Base-by-base conservation (phyloP, 2,113 vertebrate species). In the Myocastor coypus region DNA sequence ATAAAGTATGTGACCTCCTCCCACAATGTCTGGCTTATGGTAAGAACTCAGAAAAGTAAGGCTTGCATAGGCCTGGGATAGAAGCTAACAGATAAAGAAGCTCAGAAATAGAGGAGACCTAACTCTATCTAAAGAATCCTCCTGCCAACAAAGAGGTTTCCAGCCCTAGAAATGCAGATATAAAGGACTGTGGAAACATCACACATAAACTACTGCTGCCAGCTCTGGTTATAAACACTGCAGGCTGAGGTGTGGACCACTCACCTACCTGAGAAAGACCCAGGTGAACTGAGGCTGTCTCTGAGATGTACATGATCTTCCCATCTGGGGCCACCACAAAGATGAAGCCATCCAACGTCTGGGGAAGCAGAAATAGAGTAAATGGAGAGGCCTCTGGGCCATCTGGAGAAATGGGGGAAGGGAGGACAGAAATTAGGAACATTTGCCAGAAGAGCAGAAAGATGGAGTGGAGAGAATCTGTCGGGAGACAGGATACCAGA, bases 281-380 rank as follows among this genome's bases (percentile, higher is more conserved):
- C 98, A 99, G 97, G 96, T 99, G 99, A 84, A 99, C 99, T 0
- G 99, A 99, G 3, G 99, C 99, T 0, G 99, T 99, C 98, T 99
- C 99, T 1, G 99, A 99, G 96, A 99, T 99, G 98, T 99, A 99
- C 99, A 99, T 99, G 96, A 99, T 99, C 98, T 99, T 99, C 55
- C 99, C 99, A 89, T 99, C 99, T 1, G 99, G 99, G 91, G 99
- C 99, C n/a, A 99, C 99, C 61, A 99, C 99, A 63, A 99, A 99
- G 97, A 99, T 99, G 98, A 99, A 99, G 95, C 99, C 99, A 30
- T 99, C 99, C 97, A 99, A 97, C 0, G 99, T 99, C 99, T 99
- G 93, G 34, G 96, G 80, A 97, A 77, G 94, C 92, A 98, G 64
- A 92, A 83, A 97, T 19, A 90, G 66, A 96, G 34, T 88, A 78